Percentiles rank a stretch among this genome's conserved stretches.
Evolutionary conservation across 2,888 invertebrate genomes (phyloP).

Genomic region (Mallateleia sp.): DNA sequence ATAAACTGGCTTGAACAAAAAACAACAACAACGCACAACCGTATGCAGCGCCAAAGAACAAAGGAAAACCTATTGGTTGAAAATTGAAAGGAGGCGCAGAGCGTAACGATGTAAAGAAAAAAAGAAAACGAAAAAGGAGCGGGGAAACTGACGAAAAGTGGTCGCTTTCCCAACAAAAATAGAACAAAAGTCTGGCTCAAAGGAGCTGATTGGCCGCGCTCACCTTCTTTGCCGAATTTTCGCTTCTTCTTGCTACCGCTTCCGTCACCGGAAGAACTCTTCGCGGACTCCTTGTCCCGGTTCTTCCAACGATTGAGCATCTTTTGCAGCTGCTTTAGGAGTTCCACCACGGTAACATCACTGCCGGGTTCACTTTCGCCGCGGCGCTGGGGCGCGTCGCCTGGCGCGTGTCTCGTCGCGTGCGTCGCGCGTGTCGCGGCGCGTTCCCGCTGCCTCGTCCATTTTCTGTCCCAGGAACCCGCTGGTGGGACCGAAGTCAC

Average conservation of each 20-base stretch:
- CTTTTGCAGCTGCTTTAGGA: constrained; percentile 84
- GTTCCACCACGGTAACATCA: constrained; percentile 76
- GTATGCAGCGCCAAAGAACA: too few relatives aligned
- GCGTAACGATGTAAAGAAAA: too few relatives aligned
- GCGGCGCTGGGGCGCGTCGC: constrained; percentile 44
- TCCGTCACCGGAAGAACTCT: constrained; percentile 91
- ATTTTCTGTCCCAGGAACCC: constrained; percentile 73
- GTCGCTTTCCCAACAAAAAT: too few relatives aligned
- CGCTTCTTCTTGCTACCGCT: constrained; percentile 94
- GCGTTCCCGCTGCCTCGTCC: constrained; percentile 64
- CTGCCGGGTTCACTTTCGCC: constrained; percentile 65
- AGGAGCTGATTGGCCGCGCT: constrained; percentile 68
- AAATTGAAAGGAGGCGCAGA: too few relatives aligned
- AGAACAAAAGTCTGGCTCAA: too few relatives aligned
- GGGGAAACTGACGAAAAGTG: too few relatives aligned
- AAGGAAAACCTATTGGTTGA: too few relatives aligned
- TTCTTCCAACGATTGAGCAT: constrained; percentile 97
- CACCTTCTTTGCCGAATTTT: constrained; percentile 94
- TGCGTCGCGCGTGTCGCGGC: constrained; percentile 58
- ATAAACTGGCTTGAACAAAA: too few relatives aligned
- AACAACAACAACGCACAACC: too few relatives aligned
- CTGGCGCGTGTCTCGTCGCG: constrained; percentile 64
- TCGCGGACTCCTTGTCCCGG: constrained; percentile 94
- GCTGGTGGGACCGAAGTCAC: constrained; percentile 59
- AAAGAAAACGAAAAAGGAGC: too few relatives aligned